Evolutionary conservation across 2,888 invertebrate genomes (phyloP).

Genomic region (Nysson spinosus): DNA sequence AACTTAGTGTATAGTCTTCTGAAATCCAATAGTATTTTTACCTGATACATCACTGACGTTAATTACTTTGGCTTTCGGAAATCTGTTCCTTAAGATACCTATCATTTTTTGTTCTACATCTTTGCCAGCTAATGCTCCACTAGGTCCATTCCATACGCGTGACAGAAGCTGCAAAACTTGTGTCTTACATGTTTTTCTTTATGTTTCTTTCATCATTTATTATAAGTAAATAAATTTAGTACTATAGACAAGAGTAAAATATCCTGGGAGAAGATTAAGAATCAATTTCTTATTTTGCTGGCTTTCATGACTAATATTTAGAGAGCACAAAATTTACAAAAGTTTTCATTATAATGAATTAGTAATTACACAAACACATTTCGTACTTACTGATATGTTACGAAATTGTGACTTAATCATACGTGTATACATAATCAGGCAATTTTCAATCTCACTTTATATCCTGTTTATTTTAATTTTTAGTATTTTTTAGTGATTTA

Average conservation of each 20-base stretch:
- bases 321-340: too few species aligned
- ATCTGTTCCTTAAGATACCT: constrained; percentile 75
- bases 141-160: constrained; percentile 74
- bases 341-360: not conserved
- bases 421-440: constrained; percentile 66
- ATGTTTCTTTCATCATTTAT: constrained; percentile 8
- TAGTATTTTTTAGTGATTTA: too few species aligned
- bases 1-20: not conserved
- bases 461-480: too few species aligned
- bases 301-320: too few species aligned
- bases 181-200: constrained; percentile 66
- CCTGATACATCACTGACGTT: constrained; percentile 85
- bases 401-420: constrained; percentile 65
- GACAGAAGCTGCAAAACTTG: constrained; percentile 75
- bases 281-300: not conserved
- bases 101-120: constrained; percentile 76
- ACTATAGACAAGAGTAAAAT: not conserved
- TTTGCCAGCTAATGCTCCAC: constrained; percentile 67
- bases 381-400: constrained; percentile 69
- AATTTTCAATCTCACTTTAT: too few species aligned
- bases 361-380: constrained; percentile 18
- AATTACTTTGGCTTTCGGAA: constrained; percentile 83
- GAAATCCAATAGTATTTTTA: constrained; percentile 55
- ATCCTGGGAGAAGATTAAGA: not conserved
- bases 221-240: not conserved